Conservation (phyloP, 1,140 invertebrate species). For the Apocrypta bakeri region DNA sequence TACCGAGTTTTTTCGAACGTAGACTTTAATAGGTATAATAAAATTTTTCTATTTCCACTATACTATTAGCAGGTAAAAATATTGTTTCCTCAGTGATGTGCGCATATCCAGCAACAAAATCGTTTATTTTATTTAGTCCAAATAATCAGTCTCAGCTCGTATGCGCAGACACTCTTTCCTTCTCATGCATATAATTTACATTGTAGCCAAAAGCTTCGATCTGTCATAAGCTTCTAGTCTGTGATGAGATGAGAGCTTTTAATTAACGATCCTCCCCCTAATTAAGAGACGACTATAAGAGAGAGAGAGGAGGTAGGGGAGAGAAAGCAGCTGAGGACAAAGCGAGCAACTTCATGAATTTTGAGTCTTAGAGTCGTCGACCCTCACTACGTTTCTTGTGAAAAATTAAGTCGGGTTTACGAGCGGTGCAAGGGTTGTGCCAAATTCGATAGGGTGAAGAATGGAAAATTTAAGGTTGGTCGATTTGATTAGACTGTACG, state of each 20-base stretch:
- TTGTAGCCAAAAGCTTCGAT: slow-evolving; percentile 45
- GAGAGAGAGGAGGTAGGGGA: neutral
- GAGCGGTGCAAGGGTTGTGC: neutral
- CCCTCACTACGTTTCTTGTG: neutral
- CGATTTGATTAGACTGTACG: neutral
- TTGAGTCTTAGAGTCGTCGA: neutral
- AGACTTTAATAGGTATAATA: too few species aligned
- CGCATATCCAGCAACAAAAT: slow-evolving; percentile 52
- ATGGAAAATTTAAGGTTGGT: neutral
- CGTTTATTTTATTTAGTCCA: slow-evolving; percentile 55
- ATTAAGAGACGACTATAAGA: slow-evolving; percentile 63
- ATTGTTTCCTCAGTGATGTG: slow-evolving; percentile 51
- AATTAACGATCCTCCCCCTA: slow-evolving; percentile 68
- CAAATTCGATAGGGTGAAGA: neutral
- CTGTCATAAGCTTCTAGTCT: slow-evolving; percentile 42
- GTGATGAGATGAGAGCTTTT: slow-evolving; percentile 64
- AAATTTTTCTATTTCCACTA: too few species aligned
- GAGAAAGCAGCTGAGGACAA: slow-evolving; percentile 6
- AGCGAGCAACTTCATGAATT: slow-evolving; percentile 42
- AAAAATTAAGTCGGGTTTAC: slow-evolving; percentile 11
- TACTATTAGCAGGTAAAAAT: slow-evolving; percentile 55
- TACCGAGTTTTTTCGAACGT: too few species aligned
- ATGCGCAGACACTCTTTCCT: neutral
- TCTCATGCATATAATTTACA: neutral
- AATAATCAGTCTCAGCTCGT: slow-evolving; percentile 53